These are phyloP conservation scores for Cliona cf. orientalis DNA, from an alignment of 37 sponge, comb jelly and placozoan genomes.

Conservation along the genomic window DNA sequence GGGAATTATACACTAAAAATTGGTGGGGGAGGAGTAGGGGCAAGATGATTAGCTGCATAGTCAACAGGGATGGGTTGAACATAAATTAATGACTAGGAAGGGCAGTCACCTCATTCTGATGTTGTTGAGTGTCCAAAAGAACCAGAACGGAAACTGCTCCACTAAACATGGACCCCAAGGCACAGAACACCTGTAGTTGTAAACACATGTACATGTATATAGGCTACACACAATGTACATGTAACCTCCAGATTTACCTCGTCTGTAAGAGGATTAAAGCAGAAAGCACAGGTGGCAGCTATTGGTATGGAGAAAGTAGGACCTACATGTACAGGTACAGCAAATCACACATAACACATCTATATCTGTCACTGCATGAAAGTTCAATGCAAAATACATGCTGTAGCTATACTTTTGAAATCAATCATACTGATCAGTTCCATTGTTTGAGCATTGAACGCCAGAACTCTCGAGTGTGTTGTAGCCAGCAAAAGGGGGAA, in stretches of 20 bases:
- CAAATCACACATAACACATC: neutral
- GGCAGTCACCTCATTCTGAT: no score
- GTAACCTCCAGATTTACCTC: neutral
- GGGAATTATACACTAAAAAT: no score
- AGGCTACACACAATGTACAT: neutral
- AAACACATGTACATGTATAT: neutral
- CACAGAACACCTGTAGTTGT: neutral
- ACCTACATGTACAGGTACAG: conserved; percentile 33
- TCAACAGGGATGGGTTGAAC: no score
- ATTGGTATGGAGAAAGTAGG: no score
- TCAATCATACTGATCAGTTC: conserved; percentile 20
- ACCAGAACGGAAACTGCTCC: neutral
- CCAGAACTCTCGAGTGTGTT: conserved; percentile 8
- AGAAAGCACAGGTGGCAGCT: neutral
- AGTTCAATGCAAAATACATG: conserved; percentile 4
- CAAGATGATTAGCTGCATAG: no score
- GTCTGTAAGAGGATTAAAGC: neutral
- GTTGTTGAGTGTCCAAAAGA: neutral
- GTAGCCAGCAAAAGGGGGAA: conserved; percentile 15
- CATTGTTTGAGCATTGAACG: conserved; percentile 32
- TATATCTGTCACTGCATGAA: no score
- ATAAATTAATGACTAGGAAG: no score
- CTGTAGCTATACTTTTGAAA: conserved; percentile 37
- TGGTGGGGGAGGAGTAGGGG: no score
- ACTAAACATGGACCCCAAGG: neutral